phyloP scores from a whole-genome alignment of 2,797 vertebrate species.

The Enteromius afrohamiltoni region DNA sequence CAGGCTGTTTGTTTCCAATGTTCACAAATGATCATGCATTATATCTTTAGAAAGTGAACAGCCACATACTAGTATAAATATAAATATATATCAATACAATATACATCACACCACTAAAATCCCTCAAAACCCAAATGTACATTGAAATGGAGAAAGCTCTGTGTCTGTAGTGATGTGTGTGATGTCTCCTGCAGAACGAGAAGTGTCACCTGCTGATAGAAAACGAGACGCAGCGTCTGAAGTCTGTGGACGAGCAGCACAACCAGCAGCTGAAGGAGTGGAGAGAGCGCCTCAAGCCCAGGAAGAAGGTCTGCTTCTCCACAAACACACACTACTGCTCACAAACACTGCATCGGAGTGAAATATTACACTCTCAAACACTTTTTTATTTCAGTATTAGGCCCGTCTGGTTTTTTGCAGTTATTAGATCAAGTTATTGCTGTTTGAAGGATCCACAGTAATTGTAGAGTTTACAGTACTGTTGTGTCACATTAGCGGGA shows the following conservation, averaged over 20 bases:
- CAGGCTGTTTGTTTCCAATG: no score
- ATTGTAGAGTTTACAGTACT: no score
- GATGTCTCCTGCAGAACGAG: constrained; percentile 84
- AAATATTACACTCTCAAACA: background rate
- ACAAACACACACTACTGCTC: background rate
- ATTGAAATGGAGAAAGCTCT: background rate
- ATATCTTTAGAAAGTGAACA: background rate
- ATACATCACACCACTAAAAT: background rate
- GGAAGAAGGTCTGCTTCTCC: constrained; percentile 84
- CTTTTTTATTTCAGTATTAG: background rate
- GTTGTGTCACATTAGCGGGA: no score
- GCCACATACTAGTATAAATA: background rate
- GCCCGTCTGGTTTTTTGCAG: background rate
- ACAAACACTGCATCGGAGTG: no score
- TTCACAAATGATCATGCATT: no score
- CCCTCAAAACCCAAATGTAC: background rate
- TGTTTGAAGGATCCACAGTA: no score
- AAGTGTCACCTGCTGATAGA: constrained; percentile 95
- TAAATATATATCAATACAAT: background rate
- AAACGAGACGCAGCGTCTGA: constrained; percentile 93
- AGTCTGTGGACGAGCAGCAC: constrained; percentile 89
- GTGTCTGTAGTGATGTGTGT: no score
- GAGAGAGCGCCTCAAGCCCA: constrained; percentile 88
- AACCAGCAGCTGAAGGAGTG: constrained; percentile 89
- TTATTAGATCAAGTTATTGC: background rate